Conservation (phyloP, 2,113 vertebrate species). For the Fukomys damarensis region DNA sequence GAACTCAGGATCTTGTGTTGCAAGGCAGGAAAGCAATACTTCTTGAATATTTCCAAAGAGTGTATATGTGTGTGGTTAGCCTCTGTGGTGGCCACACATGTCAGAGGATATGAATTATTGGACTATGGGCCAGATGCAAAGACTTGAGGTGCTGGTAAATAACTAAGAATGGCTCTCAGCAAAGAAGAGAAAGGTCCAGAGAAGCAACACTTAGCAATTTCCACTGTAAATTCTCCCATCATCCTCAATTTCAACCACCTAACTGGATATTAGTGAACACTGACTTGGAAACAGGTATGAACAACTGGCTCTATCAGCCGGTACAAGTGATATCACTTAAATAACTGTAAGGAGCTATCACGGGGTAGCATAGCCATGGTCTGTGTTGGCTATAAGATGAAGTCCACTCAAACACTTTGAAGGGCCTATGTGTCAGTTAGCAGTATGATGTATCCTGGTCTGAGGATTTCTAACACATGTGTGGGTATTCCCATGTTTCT, state of each 20-base stretch:
- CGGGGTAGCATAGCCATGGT: not conserved
- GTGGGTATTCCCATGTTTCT: not conserved
- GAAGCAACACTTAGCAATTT: not conserved
- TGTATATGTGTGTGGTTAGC: not conserved
- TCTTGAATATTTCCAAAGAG: conserved; percentile 3
- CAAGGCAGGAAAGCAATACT: conserved; percentile 48
- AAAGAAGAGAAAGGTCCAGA: not conserved
- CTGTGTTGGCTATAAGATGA: not conserved
- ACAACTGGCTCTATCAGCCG: not conserved
- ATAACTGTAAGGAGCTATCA: not conserved
- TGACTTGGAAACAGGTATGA: not conserved
- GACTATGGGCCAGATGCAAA: not conserved
- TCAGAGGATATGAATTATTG: not conserved
- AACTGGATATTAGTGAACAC: not conserved
- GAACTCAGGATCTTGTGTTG: no score
- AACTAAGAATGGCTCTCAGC: not conserved
- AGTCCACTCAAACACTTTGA: not conserved
- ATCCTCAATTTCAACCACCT: not conserved
- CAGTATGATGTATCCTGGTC: not conserved
- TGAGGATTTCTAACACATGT: not conserved
- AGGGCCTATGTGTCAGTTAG: not conserved
- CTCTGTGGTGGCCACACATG: not conserved
- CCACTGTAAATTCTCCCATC: not conserved
- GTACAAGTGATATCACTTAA: not conserved
- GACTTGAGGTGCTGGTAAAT: not conserved